These are phyloP conservation scores for Antennarius striatus DNA, from an alignment of 2,113 vertebrate genomes.

Conservation along the genomic window DNA sequence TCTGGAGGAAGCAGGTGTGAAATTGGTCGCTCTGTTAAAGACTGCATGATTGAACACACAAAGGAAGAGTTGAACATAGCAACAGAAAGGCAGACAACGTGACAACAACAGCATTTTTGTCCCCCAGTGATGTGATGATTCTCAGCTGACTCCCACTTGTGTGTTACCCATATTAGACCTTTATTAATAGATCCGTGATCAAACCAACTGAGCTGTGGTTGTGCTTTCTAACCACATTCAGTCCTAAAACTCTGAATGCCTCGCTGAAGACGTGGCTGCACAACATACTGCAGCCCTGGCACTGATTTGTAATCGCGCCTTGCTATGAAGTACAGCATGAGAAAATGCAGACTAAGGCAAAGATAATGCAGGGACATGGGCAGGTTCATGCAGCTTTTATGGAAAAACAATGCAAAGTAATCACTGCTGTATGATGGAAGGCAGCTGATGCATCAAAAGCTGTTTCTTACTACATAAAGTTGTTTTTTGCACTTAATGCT, in stretches of 20 bases:
- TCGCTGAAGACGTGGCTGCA: slow-evolving; percentile 1
- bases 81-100: not conserved
- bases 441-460: not conserved
- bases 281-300: slow-evolving; percentile 1
- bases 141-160: not conserved
- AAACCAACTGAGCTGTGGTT: slow-evolving; percentile 3
- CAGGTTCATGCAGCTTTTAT: not conserved
- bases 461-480: too few species aligned
- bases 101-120: not conserved
- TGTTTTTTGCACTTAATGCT: slow-evolving; percentile 1
- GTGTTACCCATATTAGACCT: not conserved
- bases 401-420: not conserved
- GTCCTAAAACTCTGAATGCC: slow-evolving; percentile 19
- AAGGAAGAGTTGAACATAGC: not conserved
- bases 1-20: slow-evolving; percentile 28
- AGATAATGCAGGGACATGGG: not conserved
- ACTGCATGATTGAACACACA: not conserved
- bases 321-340: not conserved
- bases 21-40: not conserved
- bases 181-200: slow-evolving; percentile 23
- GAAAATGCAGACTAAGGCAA: not conserved
- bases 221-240: slow-evolving; percentile 22
- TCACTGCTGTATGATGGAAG: not conserved
- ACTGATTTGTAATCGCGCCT: not conserved
- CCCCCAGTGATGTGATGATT: not conserved